Conservation (phyloP, 2,797 vertebrate genomes). For the Mergus octosetaceus region DNA sequence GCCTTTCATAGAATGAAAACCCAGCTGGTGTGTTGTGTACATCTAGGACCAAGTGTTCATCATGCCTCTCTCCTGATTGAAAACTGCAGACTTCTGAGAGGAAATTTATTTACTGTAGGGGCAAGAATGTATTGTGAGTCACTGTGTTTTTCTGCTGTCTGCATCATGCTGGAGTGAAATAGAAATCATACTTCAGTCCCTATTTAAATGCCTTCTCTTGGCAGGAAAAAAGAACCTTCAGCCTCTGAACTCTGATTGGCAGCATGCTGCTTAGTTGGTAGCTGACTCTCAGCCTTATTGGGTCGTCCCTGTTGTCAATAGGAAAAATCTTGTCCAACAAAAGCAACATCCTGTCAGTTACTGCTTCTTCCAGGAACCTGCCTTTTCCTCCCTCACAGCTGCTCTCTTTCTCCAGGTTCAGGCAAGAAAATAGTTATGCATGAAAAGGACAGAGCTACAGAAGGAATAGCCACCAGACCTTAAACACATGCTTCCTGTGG, state of each 20-base stretch:
- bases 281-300: conserved; percentile 3
- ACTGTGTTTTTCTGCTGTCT: conserved; percentile 54
- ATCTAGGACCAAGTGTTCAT: background rate
- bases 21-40: background rate
- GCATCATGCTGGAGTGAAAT: conserved; percentile 49
- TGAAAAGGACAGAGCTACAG: background rate
- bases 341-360: conserved; percentile 64
- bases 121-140: conserved; percentile 53
- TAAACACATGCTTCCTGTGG: background rate
- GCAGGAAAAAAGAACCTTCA: conserved; percentile 38
- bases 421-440: conserved; percentile 4
- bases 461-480: conserved; percentile 11
- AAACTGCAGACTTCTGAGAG: background rate
- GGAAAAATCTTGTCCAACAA: conserved; percentile 50
- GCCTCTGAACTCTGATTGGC: conserved; percentile 18
- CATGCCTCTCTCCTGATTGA: background rate
- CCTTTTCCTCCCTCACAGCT: conserved; percentile 20
- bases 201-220: conserved; percentile 57
- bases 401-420: conserved; percentile 43
- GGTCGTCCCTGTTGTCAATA: conserved; percentile 58
- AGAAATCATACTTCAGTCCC: conserved; percentile 34
- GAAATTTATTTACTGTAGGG: conserved; percentile 1
- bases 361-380: conserved; percentile 69
- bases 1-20: background rate
- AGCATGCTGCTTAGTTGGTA: conserved; percentile 33